phyloP scores from a whole-genome alignment of 2,888 invertebrate genomes.

The Aspidapion aeneum region DNA sequence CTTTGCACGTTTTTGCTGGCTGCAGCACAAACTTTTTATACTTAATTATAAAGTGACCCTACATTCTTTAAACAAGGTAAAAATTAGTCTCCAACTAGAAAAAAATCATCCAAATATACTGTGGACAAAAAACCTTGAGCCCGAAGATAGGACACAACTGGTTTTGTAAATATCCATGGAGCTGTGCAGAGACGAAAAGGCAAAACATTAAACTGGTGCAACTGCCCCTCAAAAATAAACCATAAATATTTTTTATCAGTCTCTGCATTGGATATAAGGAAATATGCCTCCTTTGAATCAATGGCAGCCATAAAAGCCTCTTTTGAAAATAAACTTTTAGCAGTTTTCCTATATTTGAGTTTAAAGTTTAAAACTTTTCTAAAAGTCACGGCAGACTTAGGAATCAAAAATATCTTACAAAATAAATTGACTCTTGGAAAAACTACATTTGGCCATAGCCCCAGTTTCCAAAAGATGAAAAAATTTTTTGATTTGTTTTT shows the following conservation, averaged over 20 bases:
- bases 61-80: neutral
- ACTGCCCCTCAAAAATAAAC: neutral
- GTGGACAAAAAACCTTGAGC: conserved; percentile 3
- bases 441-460: neutral
- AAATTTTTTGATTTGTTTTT: too few relatives aligned
- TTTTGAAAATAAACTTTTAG: neutral
- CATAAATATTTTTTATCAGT: neutral
- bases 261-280: neutral
- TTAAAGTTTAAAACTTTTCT: neutral
- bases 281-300: neutral
- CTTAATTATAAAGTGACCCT: conserved; percentile 6
- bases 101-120: conserved; percentile 9
- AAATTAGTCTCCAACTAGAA: neutral
- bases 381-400: neutral
- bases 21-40: neutral
- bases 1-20: neutral
- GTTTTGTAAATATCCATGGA: conserved; percentile 9
- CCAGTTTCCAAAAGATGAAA: neutral
- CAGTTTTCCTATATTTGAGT: neutral
- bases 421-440: neutral
- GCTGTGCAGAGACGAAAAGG: conserved; percentile 2
- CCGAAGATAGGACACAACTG: conserved; percentile 2
- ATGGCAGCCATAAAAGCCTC: neutral
- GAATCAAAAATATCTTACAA: neutral
- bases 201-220: conserved; percentile 3